Conservation (phyloP, 35 echinoderm and acorn worm genomes). For the Acanthaster planci region DNA sequence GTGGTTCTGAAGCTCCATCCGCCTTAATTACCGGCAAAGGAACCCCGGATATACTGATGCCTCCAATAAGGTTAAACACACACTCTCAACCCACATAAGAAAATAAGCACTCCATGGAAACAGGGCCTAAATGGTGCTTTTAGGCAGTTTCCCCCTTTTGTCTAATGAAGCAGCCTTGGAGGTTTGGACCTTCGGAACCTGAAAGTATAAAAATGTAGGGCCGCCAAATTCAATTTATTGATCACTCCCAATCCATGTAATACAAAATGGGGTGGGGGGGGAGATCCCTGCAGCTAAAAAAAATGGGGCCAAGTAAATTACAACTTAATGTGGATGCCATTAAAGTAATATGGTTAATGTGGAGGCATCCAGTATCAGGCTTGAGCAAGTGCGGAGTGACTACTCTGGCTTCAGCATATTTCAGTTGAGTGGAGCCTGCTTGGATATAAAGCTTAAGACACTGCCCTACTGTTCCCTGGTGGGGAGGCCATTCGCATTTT, state of each 20-base stretch:
- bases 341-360: slow-evolving; percentile 21
- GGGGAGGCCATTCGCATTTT: no score
- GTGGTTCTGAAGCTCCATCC: no score
- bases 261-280: background rate
- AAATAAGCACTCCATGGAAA: background rate
- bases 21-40: no score
- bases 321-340: slow-evolving; percentile 26
- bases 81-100: background rate
- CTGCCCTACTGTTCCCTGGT: no score
- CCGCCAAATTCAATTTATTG: slow-evolving; percentile 29
- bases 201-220: background rate
- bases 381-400: background rate
- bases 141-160: slow-evolving; percentile 20
- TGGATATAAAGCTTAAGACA: no score
- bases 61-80: slow-evolving; percentile 12
- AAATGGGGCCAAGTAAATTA: slow-evolving; percentile 31
- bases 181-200: background rate
- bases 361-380: background rate
- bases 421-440: no score
- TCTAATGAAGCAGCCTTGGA: background rate
- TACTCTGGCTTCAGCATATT: background rate
- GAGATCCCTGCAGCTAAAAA: background rate
- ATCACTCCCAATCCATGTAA: background rate
- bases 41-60: background rate
- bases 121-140: slow-evolving; percentile 8